These are phyloP conservation scores for Ptychobarbus kaznakovi DNA, from an alignment of 2,797 vertebrate species.

Conservation along the genomic window DNA sequence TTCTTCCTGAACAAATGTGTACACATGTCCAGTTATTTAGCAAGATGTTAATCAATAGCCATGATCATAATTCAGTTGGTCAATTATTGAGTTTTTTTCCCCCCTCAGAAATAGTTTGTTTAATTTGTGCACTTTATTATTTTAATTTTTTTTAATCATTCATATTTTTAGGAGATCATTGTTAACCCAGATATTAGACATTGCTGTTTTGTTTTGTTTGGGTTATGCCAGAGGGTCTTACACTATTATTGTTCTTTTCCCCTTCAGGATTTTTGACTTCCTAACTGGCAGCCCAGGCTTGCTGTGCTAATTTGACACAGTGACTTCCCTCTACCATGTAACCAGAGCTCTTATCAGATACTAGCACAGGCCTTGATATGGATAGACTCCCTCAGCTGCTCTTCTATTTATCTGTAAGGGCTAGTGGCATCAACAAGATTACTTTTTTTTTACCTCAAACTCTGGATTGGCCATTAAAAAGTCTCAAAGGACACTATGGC, in stretches of 20 bases:
- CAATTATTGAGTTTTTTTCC: not conserved
- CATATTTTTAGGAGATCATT: not conserved
- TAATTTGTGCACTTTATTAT: slow-evolving; percentile 21
- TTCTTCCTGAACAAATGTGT: slow-evolving; percentile 42
- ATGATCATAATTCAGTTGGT: slow-evolving; percentile 33
- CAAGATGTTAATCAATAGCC: slow-evolving; percentile 14
- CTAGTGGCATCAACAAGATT: slow-evolving; percentile 40
- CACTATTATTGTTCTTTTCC: slow-evolving; percentile 78
- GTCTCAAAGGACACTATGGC: slow-evolving; percentile 38
- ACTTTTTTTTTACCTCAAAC: not conserved
- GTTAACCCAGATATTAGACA: not conserved
- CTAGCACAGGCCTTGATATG: slow-evolving; percentile 55
- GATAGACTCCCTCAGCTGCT: slow-evolving; percentile 55
- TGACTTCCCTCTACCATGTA: slow-evolving; percentile 68
- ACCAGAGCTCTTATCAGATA: slow-evolving; percentile 38
- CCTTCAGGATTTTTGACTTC: slow-evolving; percentile 78
- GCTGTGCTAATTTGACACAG: slow-evolving; percentile 74
- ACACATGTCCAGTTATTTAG: slow-evolving; percentile 36
- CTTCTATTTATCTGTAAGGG: slow-evolving; percentile 46
- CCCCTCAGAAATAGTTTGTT: not conserved
- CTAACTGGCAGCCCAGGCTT: slow-evolving; percentile 76
- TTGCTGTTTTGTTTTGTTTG: slow-evolving; percentile 57
- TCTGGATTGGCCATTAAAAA: not conserved
- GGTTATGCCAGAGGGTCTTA: slow-evolving; percentile 72
- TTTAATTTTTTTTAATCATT: not conserved